Evolutionary conservation across 2,113 vertebrate species (phyloP), one percentile per base, ranked within the genome.

Genomic region (Urocolius indicus): DNA sequence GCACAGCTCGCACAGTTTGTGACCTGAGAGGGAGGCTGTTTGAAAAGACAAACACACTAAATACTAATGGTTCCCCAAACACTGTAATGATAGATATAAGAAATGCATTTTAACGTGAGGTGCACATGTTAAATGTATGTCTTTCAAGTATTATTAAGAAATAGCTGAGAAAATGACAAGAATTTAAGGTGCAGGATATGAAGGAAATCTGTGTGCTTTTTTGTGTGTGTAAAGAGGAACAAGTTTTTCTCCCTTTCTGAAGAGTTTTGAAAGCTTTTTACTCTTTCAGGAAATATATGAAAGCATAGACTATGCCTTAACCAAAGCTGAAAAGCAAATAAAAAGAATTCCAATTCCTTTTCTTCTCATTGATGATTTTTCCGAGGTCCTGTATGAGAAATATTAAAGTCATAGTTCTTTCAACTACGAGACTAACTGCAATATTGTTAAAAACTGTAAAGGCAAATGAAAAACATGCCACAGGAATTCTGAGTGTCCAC

Each of bases 241-340:
- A 80, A 65, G 18, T 57, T 88, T 72, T 90, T 83, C n/a, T 76
- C 49, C 32, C 8, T 86, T 94, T 69, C 55, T 83, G 43, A 92
- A 95, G 14, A 41, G 27, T 65, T 88, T 77, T 86, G 59, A 74
- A 95, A 86, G 43, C 51, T 89, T 77, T 89, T 65, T 68, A 74
- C 12, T 75, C 77, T 87, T 93, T 92, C 43, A 73, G 58, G 23
- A 48, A 94, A 93, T 23, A 49, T 66, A 66, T 19, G 18, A 94
- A 86, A 90, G 76, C 38, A 72, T 20, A 90, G 58, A 5, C 67
- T 62, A 22, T 89, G 63, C 59, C 34, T 93, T 69, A 93, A 90
- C 54, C 51, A 87, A 93, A 93, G 43, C 63, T 65, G 46, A 85
- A 93, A 88, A 86, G 55, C 68, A 94, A 95, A 90, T 62, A 86